Percentiles rank a stretch among this genome's conserved stretches.
phyloP scores from a whole-genome alignment of 2,888 invertebrate genomes.

The Cephonodes hylas region DNA sequence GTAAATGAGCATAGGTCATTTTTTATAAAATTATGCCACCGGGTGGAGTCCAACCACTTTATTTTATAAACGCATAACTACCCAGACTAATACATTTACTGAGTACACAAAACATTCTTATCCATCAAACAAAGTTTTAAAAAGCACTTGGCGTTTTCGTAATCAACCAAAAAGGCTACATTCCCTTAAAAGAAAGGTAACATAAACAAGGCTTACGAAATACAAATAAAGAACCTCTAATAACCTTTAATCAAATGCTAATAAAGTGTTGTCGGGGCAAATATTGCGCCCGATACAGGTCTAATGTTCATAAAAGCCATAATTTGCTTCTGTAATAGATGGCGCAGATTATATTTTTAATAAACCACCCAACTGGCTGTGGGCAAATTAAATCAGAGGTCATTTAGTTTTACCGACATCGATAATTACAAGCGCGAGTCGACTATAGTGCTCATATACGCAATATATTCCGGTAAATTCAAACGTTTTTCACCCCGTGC shows the following conservation, averaged over 20 bases:
- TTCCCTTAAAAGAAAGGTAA: background rate
- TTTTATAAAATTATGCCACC: no score
- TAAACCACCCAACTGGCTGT: conserved; percentile 42
- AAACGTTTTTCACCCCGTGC: background rate
- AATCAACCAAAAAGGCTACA: background rate
- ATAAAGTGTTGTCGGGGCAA: conserved; percentile 32
- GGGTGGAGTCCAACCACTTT: no score
- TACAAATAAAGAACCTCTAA: conserved; percentile 2
- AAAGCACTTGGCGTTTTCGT: background rate
- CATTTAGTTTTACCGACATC: conserved; percentile 58
- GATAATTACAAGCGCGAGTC: conserved; percentile 46
- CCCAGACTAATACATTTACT: no score
- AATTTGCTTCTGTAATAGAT: conserved; percentile 31
- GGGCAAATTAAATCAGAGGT: conserved; percentile 57
- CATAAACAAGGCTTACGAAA: conserved; percentile 1
- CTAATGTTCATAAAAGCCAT: conserved; percentile 36
- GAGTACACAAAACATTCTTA: background rate
- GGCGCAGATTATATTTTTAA: conserved; percentile 36
- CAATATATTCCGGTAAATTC: background rate
- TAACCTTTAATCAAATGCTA: conserved; percentile 29
- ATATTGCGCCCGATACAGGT: conserved; percentile 29
- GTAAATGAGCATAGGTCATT: no score
- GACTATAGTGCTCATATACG: background rate
- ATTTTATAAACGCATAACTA: no score
- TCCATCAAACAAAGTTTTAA: background rate